Evolutionary conservation across 2,113 vertebrate species (phyloP).

Genomic region (Callopanchax toddi): DNA sequence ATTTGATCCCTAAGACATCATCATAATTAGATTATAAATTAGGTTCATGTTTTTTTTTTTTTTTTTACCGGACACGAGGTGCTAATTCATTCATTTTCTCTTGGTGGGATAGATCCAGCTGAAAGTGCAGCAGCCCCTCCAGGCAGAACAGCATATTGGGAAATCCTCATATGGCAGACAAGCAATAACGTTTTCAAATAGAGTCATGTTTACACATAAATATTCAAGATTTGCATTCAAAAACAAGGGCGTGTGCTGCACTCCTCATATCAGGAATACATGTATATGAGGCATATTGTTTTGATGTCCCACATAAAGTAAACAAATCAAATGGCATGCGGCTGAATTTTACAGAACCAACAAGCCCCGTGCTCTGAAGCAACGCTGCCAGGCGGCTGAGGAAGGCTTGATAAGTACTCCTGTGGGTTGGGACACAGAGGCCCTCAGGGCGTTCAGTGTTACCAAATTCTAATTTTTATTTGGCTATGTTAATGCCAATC

Average conservation of each 20-base stretch:
- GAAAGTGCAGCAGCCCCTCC: constrained; percentile 23
- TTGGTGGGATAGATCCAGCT: constrained; percentile 12
- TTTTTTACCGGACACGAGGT: constrained; percentile 71
- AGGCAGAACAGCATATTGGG: constrained; percentile 20
- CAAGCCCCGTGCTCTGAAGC: constrained; percentile 52
- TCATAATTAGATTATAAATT: constrained; percentile 76
- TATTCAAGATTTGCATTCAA: constrained; percentile 45
- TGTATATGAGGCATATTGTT: constrained; percentile 39
- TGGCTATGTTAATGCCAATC: constrained; percentile 76
- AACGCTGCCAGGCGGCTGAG: constrained; percentile 64
- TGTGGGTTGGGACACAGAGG: constrained; percentile 69
- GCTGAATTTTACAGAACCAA: constrained; percentile 61
- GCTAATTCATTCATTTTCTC: constrained; percentile 67
- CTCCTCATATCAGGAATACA: constrained; percentile 16
- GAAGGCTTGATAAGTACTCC: constrained; percentile 72
- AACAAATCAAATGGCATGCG: constrained; percentile 63
- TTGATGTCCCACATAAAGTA: constrained; percentile 42
- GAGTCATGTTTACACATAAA: constrained; percentile 51
- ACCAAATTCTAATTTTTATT: constrained; percentile 74
- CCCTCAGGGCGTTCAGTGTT: constrained; percentile 62
- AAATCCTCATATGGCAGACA: constrained; percentile 18
- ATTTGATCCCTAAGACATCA: constrained; percentile 66
- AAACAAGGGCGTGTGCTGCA: constrained; percentile 7
- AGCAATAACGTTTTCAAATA: constrained; percentile 59
- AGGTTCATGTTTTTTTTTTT: too few species aligned